A percentile compares a stretch with the other conserved stretches of the same genome.
phyloP scores from a whole-genome alignment of 2,797 vertebrate genomes.

The Anguilla pacifica region DNA sequence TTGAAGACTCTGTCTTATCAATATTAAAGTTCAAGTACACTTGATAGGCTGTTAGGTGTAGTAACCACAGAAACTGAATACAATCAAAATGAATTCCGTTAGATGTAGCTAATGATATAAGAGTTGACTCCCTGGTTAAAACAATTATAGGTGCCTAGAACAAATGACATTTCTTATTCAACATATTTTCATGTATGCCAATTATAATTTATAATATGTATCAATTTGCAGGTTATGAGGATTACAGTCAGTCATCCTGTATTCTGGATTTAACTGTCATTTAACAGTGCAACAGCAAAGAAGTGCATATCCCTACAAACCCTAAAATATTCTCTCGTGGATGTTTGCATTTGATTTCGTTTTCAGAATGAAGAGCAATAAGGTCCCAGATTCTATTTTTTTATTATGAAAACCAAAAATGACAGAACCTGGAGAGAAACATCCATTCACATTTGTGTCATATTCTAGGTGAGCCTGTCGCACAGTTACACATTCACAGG shows the following conservation, averaged over 20 bases:
- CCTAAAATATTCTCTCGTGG: too few species aligned
- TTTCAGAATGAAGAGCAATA: too few species aligned
- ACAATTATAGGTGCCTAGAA: neutral
- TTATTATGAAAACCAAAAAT: too few species aligned
- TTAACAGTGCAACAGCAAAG: neutral
- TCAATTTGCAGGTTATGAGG: neutral
- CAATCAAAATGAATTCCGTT: neutral
- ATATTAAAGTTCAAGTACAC: neutral
- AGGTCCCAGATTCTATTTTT: too few species aligned
- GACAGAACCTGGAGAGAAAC: too few species aligned
- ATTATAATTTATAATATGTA: neutral
- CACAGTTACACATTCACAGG: too few species aligned
- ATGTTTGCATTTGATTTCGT: too few species aligned
- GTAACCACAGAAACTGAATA: too few species aligned
- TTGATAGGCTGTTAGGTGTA: neutral
- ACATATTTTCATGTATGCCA: neutral
- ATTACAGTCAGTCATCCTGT: neutral
- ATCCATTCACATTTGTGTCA: too few species aligned
- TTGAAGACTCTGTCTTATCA: neutral
- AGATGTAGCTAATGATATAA: neutral
- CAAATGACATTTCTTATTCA: neutral
- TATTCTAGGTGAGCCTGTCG: too few species aligned
- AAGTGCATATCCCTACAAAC: neutral
- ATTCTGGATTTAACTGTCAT: neutral
- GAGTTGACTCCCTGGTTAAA: neutral